A percentile compares a stretch with the other conserved stretches of the same genome.
These are phyloP conservation scores for Trichonephila clavata DNA, from an alignment of 1,140 invertebrate species.

Conservation along the genomic window DNA sequence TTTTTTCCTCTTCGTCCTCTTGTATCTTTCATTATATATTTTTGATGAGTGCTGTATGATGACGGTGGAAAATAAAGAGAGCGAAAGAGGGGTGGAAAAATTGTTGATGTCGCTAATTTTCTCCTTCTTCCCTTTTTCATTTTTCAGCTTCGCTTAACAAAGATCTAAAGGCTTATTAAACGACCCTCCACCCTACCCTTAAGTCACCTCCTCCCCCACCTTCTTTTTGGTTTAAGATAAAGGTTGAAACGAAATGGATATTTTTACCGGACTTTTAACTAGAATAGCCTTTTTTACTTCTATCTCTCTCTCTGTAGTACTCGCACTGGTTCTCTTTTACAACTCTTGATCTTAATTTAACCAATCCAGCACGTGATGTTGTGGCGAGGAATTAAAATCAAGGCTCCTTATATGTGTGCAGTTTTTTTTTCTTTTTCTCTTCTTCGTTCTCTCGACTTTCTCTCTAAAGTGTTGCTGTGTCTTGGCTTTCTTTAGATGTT, in stretches of 20 bases:
- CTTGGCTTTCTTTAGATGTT: not conserved
- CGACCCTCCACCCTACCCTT: not conserved
- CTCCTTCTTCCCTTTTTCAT: conserved; percentile 26
- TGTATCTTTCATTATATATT: conserved; percentile 47
- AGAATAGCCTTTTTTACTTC: not conserved
- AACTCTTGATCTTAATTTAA: conserved; percentile 26
- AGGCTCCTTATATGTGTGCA: not conserved
- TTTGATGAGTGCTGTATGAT: conserved; percentile 25
- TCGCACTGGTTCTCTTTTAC: not conserved
- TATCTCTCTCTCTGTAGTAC: too few species aligned
- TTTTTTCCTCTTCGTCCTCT: not conserved
- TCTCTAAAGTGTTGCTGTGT: not conserved
- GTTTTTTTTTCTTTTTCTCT: not conserved
- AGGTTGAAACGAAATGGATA: not conserved
- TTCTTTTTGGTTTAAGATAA: not conserved
- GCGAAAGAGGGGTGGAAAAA: not conserved
- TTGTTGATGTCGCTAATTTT: conserved; percentile 64
- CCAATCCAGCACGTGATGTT: not conserved
- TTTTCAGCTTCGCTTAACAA: conserved; percentile 58
- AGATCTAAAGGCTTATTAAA: conserved; percentile 61
- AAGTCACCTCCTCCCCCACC: not conserved
- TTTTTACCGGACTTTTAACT: conserved; percentile 36
- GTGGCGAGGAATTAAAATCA: not conserved
- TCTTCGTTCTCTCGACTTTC: not conserved
- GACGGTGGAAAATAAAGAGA: not conserved